Conservation (phyloP, 2,113 vertebrate species). For the Cryptomyrus ogoouensis region DNA sequence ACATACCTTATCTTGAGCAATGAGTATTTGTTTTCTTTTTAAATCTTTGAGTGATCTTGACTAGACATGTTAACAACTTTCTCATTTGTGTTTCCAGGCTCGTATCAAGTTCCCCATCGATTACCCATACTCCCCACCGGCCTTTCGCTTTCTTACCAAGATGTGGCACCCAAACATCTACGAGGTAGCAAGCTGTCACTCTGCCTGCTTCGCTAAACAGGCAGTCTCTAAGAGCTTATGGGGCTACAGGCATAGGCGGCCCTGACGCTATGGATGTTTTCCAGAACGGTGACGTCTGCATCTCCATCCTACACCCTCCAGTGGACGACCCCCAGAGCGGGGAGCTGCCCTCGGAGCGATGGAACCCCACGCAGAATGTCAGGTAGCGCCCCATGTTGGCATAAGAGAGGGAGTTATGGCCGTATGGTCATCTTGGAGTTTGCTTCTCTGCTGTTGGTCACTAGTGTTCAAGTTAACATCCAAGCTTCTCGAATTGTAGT, state of each 20-base stretch:
- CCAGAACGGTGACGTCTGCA: conserved; percentile 94
- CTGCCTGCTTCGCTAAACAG: not conserved
- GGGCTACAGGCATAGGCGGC: not conserved
- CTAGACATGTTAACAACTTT: not conserved
- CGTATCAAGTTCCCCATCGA: conserved; percentile 93
- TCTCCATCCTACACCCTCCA: conserved; percentile 92
- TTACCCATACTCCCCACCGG: conserved; percentile 92
- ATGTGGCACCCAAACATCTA: conserved; percentile 99
- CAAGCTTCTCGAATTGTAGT: not conserved
- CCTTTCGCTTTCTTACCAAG: conserved; percentile 95
- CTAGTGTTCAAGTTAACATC: not conserved
- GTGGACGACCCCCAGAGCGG: conserved; percentile 95
- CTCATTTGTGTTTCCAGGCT: conserved; percentile 59
- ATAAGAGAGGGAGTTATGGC: too few species aligned
- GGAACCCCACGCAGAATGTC: conserved; percentile 98
- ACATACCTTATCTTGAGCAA: not conserved
- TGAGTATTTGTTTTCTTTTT: not conserved
- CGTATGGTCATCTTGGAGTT: not conserved
- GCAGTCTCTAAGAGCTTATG: not conserved
- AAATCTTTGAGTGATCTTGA: not conserved
- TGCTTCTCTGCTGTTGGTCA: not conserved
- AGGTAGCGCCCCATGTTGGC: conserved; percentile 58
- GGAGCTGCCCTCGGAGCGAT: conserved; percentile 91
- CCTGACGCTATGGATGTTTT: not conserved
- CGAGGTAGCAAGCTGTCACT: conserved; percentile 62